Base-by-base conservation (phyloP, 2,888 invertebrate genomes). In the Argynnis bischoffii region DNA sequence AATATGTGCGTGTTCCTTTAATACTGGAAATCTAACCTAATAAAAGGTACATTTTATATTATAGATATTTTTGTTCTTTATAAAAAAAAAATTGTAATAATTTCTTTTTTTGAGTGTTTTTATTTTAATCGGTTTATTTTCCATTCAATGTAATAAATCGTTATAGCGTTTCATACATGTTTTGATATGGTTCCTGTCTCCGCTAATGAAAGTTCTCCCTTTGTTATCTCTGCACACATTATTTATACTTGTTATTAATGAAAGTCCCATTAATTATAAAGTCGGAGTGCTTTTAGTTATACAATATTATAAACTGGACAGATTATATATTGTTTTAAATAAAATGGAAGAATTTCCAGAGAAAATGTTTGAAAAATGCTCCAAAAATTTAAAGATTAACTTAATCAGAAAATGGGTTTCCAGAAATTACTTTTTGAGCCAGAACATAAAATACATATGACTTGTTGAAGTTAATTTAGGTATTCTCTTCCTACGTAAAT, bases 151-250 rank as follows among this genome's bases (percentile, higher is more conserved):
- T 59, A 59, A 70, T 67, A 72, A 74, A 69, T 65, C 76, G 75
- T 83, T 81, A 82, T 82, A 81, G 78, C 70, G 77, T 71, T 77
- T 75, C 78, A 79, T 80, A 78, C 79, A 77, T 80, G 81, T 81
- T 85, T 82, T 87, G 81, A 86, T 86, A 86, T 83, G 77, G 77
- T 26, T 51, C 75, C 77, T 77, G 79, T 78, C 78, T 79, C 75
- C 72, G 76, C 75, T 86, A 83, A 86, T 87, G 83, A 86, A 85
- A 86, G 80, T 81, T 54, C 79, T 79, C 77, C 79, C 69, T 71
- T 70, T 72, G 69, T 72, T 74, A 69, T 72, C 71, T 65, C 48
- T 46, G 59, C 64, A 67, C 53, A 66, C 63, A 67, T 67, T 69
- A 69, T 67, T 67, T 72, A 72, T 70, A 66, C 65, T 18, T 63